A percentile compares a stretch with the other conserved stretches of the same genome.
phyloP scores from a whole-genome alignment of 1,140 invertebrate genomes.

The Heterodera carotae region DNA sequence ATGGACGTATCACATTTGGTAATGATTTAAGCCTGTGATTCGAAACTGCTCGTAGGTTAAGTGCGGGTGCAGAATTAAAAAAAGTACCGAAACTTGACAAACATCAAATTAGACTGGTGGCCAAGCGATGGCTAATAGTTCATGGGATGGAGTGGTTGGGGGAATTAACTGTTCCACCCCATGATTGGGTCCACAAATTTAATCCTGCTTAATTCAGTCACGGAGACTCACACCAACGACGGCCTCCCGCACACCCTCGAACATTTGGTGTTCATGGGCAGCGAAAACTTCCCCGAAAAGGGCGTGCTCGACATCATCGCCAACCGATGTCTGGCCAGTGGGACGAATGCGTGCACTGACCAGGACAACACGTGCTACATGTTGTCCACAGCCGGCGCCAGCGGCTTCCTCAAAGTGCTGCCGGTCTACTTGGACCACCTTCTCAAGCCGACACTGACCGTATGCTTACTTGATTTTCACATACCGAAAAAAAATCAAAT shows the following conservation, averaged over 20 bases:
- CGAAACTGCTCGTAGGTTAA: no score
- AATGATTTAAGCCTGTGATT: not conserved
- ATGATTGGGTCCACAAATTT: not conserved
- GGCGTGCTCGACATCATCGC: slow-evolving; percentile 82
- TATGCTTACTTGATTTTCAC: not conserved
- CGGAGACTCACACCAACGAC: slow-evolving; percentile 86
- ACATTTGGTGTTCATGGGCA: slow-evolving; percentile 87
- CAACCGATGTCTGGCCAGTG: slow-evolving; percentile 73
- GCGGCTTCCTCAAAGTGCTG: slow-evolving; percentile 82
- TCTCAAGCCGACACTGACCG: slow-evolving; percentile 78
- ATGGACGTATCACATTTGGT: slow-evolving; percentile 40
- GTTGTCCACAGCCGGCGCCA: slow-evolving; percentile 80
- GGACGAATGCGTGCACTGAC: slow-evolving; percentile 66
- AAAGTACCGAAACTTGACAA: no score
- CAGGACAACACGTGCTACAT: slow-evolving; percentile 86
- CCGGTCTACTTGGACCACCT: slow-evolving; percentile 89
- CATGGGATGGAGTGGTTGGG: no score
- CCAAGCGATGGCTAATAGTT: no score
- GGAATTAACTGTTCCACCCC: not conserved
- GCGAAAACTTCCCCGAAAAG: slow-evolving; percentile 82
- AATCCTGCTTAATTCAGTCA: slow-evolving; percentile 71
- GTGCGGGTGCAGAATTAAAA: no score
- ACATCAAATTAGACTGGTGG: no score
- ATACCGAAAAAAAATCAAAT: not conserved
- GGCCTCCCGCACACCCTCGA: slow-evolving; percentile 88